These are phyloP conservation scores for Boloria euphrosyne DNA, from an alignment of 2,888 invertebrate species.

Conservation along the genomic window DNA sequence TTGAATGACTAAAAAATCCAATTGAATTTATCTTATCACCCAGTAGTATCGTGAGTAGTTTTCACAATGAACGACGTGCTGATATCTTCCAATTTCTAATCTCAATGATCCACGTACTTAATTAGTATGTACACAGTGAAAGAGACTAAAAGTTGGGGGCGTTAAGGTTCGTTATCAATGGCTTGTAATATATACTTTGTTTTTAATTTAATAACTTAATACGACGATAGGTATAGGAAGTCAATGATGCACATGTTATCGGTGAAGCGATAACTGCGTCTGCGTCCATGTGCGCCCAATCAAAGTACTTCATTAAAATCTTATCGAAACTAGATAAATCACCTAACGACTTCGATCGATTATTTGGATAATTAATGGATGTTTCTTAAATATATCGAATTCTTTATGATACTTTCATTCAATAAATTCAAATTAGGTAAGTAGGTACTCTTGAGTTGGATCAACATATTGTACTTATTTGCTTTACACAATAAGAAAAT, in stretches of 20 bases:
- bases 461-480: too few relatives aligned
- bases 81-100: constrained; percentile 81
- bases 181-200: constrained; percentile 52
- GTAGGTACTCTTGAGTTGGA: not conserved
- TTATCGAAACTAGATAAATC: constrained; percentile 82
- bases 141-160: constrained; percentile 42
- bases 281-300: constrained; percentile 76
- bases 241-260: constrained; percentile 74
- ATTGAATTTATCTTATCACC: constrained; percentile 77
- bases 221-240: constrained; percentile 74
- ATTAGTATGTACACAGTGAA: constrained; percentile 56
- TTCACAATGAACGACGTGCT: constrained; percentile 80
- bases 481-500: too few relatives aligned
- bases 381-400: constrained; percentile 74
- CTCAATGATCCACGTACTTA: constrained; percentile 79
- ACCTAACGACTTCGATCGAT: constrained; percentile 80
- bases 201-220: constrained; percentile 82
- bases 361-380: constrained; percentile 80
- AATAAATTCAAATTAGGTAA: not conserved
- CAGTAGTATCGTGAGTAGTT: constrained; percentile 78
- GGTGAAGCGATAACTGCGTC: constrained; percentile 68
- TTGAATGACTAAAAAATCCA: constrained; percentile 69
- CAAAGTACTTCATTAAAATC: constrained; percentile 83
- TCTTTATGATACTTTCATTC: constrained; percentile 61
- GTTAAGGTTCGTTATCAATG: constrained; percentile 55